Conservation (phyloP, 2,113 vertebrate genomes). For the Neofelis nebulosa region DNA sequence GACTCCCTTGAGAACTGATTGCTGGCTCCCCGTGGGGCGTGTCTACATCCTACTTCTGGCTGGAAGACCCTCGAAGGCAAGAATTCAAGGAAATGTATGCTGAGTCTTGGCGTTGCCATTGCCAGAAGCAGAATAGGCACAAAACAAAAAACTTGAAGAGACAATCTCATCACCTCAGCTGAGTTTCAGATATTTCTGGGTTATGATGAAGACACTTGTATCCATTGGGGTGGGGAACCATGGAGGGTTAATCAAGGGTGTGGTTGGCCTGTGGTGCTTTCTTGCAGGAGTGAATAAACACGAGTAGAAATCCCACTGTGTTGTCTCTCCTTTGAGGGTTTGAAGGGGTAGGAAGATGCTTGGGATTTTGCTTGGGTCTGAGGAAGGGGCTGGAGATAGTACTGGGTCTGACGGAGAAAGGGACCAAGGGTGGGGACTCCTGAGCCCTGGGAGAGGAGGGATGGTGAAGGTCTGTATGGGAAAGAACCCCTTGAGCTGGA, state of each 20-base stretch:
- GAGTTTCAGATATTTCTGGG: neutral
- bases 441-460: neutral
- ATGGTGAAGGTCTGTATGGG: neutral
- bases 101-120: neutral
- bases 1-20: neutral
- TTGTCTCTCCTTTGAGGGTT: constrained; percentile 9
- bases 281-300: constrained; percentile 56
- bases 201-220: neutral
- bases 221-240: neutral
- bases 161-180: neutral
- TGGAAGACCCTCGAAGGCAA: neutral
- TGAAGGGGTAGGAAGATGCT: neutral
- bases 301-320: neutral
- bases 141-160: neutral
- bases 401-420: neutral
- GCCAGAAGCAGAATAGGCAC: neutral
- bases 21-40: neutral
- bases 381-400: neutral
- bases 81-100: neutral
- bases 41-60: neutral
- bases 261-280: neutral
- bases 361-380: neutral
- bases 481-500: neutral
- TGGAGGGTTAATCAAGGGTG: neutral
- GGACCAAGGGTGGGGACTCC: neutral